Evolutionary conservation across 2,888 invertebrate genomes (phyloP).

Genomic region (Thereva nobilitata): DNA sequence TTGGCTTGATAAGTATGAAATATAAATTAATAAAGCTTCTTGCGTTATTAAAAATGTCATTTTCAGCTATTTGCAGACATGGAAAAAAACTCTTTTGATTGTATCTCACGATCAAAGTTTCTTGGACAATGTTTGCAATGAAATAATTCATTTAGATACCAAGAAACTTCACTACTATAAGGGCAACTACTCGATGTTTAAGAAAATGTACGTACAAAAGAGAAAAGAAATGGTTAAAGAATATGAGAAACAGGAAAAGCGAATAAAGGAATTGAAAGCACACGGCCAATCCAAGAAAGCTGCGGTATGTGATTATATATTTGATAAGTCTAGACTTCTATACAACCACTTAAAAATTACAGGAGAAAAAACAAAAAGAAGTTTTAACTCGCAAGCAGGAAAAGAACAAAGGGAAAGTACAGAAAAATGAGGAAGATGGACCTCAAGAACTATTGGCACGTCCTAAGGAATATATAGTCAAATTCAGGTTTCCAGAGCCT

Average conservation of each 20-base stretch:
- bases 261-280: slow-evolving; percentile 91
- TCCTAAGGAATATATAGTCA: slow-evolving; percentile 95
- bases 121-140: slow-evolving; percentile 98
- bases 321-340: slow-evolving; percentile 3
- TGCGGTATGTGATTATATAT: slow-evolving; percentile 64
- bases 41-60: background rate
- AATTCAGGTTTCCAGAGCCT: slow-evolving; percentile 97
- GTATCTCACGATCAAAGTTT: slow-evolving; percentile 99
- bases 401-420: slow-evolving; percentile 82
- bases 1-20: slow-evolving; percentile 93
- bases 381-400: slow-evolving; percentile 88
- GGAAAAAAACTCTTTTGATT: slow-evolving; percentile 98
- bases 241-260: slow-evolving; percentile 97
- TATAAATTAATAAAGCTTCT: background rate
- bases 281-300: slow-evolving; percentile 95
- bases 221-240: slow-evolving; percentile 93
- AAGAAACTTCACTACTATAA: slow-evolving; percentile 95
- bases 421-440: slow-evolving; percentile 81
- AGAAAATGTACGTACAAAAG: slow-evolving; percentile 98
- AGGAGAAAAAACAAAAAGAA: slow-evolving; percentile 91
- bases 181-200: slow-evolving; percentile 97
- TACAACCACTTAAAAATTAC: slow-evolving; percentile 20
- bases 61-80: slow-evolving; percentile 86
- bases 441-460: slow-evolving; percentile 81
- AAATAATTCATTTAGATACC: slow-evolving; percentile 95